These are phyloP conservation scores for Trachops cirrhosus DNA, from an alignment of 2,797 vertebrate species.

Conservation along the genomic window DNA sequence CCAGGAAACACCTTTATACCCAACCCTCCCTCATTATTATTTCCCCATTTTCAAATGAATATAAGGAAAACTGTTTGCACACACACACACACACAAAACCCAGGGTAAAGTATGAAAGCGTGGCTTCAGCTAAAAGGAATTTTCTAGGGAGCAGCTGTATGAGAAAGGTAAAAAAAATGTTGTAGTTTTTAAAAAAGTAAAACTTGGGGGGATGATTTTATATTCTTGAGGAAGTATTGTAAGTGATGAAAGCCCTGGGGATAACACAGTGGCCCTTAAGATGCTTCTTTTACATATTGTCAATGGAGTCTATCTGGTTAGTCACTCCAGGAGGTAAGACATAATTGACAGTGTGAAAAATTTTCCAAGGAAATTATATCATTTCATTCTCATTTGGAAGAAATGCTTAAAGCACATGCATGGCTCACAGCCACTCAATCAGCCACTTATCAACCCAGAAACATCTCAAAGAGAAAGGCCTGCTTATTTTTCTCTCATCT, in stretches of 20 bases:
- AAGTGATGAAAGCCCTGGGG: constrained; percentile 44
- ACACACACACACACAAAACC: not conserved
- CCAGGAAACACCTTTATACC: constrained; percentile 31
- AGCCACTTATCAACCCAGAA: constrained; percentile 24
- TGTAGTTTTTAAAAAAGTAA: constrained; percentile 65
- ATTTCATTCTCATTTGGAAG: constrained; percentile 67
- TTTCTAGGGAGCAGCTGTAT: constrained; percentile 51
- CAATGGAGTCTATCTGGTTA: constrained; percentile 39
- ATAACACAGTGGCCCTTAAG: constrained; percentile 35
- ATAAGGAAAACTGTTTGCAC: constrained; percentile 12
- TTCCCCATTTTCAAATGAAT: constrained; percentile 38
- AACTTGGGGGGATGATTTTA: constrained; percentile 58
- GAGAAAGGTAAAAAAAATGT: constrained; percentile 59
- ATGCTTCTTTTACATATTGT: constrained; percentile 58
- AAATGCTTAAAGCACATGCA: constrained; percentile 12
- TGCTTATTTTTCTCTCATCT: constrained; percentile 18
- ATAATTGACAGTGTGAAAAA: constrained; percentile 73
- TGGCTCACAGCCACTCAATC: constrained; percentile 35
- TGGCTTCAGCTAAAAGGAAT: constrained; percentile 40
- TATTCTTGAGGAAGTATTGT: constrained; percentile 55
- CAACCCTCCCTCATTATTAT: not conserved
- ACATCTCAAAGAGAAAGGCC: constrained; percentile 45
- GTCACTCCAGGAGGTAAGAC: constrained; percentile 64
- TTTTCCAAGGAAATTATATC: constrained; percentile 61
- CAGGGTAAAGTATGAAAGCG: constrained; percentile 42